phyloP scores from a whole-genome alignment of 2,113 vertebrate genomes.

The Merops nubicus region DNA sequence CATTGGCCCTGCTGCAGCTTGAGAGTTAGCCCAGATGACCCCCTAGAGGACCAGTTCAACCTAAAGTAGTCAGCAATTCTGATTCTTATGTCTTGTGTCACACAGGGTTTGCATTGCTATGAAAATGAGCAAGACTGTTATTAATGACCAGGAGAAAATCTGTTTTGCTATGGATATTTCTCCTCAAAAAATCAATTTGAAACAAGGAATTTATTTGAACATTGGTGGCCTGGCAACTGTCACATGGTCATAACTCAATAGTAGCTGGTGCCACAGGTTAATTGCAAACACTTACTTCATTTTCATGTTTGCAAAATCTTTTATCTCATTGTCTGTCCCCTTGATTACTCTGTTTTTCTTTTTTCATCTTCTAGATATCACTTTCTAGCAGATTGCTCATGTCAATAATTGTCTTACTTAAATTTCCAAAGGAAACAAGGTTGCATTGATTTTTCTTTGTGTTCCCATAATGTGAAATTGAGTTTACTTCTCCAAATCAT shows the following conservation, averaged over 20 bases:
- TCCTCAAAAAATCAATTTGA: not conserved
- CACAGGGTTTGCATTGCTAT: not conserved
- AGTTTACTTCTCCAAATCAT: constrained; percentile 1
- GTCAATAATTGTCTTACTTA: not conserved
- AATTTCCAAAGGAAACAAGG: not conserved
- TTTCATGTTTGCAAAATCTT: not conserved
- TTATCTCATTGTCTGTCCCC: not conserved
- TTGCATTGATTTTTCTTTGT: constrained; percentile 6
- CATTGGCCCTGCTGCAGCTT: not conserved
- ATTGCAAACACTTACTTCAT: not conserved
- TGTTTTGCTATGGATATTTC: not conserved
- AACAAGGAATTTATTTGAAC: not conserved
- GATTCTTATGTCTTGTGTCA: not conserved
- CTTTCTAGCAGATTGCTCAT: not conserved
- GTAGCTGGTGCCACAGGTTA: not conserved
- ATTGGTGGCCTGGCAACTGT: not conserved
- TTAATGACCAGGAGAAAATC: not conserved
- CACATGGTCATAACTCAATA: not conserved
- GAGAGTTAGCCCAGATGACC: not conserved
- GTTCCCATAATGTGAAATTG: not conserved
- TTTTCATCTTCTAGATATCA: not conserved
- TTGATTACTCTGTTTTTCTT: not conserved
- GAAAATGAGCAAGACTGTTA: not conserved
- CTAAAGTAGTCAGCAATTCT: not conserved
- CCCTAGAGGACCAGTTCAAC: not conserved